phyloP scores from a whole-genome alignment of 1,140 invertebrate genomes.

The Achatina immaculata region DNA sequence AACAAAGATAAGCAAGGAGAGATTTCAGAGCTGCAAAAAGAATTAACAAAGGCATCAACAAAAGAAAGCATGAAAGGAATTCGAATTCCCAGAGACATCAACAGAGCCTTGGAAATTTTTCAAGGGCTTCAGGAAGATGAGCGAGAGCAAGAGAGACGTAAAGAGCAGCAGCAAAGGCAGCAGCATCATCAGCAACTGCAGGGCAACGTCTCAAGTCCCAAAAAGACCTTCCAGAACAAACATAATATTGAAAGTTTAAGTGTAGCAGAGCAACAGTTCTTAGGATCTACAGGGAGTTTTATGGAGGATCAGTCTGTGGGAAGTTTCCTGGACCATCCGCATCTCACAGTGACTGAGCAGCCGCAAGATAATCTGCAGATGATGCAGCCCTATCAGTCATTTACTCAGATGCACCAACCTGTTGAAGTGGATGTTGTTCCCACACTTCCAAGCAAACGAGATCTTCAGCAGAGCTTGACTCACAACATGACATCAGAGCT shows the following conservation, averaged over 20 bases:
- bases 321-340: constrained; percentile 20
- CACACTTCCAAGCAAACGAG: neutral
- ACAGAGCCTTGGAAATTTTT: constrained; percentile 34
- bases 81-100: constrained; percentile 34
- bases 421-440: neutral
- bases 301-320: constrained; percentile 33
- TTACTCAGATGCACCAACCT: constrained; percentile 3
- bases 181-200: constrained; percentile 22
- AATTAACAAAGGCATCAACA: constrained; percentile 31
- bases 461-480: neutral
- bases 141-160: constrained; percentile 31
- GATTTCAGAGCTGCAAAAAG: constrained; percentile 35
- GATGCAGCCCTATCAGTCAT: constrained; percentile 5
- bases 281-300: constrained; percentile 2
- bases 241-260: constrained; percentile 21
- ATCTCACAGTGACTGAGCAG: constrained; percentile 5
- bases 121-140: constrained; percentile 35
- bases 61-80: constrained; percentile 39
- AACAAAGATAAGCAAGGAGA: constrained; percentile 18
- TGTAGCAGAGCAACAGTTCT: constrained; percentile 12
- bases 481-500: constrained; percentile 4
- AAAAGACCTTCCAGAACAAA: constrained; percentile 38
- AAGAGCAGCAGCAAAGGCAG: constrained; percentile 19
- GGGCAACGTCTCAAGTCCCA: constrained; percentile 25
- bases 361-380: constrained; percentile 1